Base-by-base conservation (phyloP, 2,797 vertebrate genomes). In the Enteromius thamalakanensis region DNA sequence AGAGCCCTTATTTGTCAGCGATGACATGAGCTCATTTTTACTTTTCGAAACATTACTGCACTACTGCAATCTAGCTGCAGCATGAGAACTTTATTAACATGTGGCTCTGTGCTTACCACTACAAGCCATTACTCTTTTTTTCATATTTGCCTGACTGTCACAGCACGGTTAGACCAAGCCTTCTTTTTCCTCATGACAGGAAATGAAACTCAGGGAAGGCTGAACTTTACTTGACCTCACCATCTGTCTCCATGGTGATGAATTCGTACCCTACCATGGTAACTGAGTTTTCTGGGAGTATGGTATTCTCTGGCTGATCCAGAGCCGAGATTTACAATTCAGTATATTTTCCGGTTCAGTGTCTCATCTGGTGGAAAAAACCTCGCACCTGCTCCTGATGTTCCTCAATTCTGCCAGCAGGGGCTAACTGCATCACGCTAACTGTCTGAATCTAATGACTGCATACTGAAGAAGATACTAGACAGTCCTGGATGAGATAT, bases 191-290 rank as follows among this genome's bases (percentile, higher is more conserved):
- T 49, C 11, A 68, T 64, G 49, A 82, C 70, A 80, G 82, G 77
- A 88, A 86, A 82, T 86, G 60, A 83, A 80, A 80, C 55, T 34
- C 51, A 70, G 82, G 81, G 53, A 78, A 83, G 74, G 60, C 69
- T 86, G 80, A 86, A 86, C 85, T 81, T 88, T 79, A 76, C 67
- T 51, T 85, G 85, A 86, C 85, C 85, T 76, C 51, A 68, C 14
- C 58, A 51, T 85, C 72, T 72, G 85, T 88, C 83, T 83, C 82
- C 76, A 88, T 88, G 67, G 87, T 81, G 72, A 88, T 86, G 26
- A 62, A 83, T 85, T 67, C 1, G 34, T 45, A 85, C 68, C 67
- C 64, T 76, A 80, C 64, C 32, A 58, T 76, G 53, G 65, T 64
- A 83, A 84, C 76, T 34, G 69, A 69, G 67, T 80, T 80, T 45